A percentile compares a stretch with the other conserved stretches of the same genome.
Evolutionary conservation across 2,888 invertebrate species (phyloP).

Genomic region (Latheticus oryzae): DNA sequence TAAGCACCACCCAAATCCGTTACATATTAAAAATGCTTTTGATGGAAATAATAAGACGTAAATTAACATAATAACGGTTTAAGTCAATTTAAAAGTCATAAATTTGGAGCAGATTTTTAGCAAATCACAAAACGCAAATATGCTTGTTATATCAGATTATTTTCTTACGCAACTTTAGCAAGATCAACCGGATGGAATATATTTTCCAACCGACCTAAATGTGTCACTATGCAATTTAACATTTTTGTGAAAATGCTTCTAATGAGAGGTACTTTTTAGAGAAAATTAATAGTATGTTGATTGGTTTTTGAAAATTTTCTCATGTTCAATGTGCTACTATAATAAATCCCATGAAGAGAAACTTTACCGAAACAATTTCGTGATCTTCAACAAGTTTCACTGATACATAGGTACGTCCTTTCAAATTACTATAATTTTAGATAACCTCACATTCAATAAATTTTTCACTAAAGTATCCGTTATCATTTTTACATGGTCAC

Average conservation of each 20-base stretch:
- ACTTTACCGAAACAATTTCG: conserved; percentile 28
- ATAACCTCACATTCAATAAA: conserved; percentile 24
- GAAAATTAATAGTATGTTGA: conserved; percentile 6
- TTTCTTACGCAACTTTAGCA: conserved; percentile 27
- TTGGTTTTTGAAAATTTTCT: conserved; percentile 17
- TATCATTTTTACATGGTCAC: too few relatives aligned
- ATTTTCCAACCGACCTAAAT: conserved; percentile 24
- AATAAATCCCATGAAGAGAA: conserved; percentile 24
- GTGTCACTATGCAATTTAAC: conserved; percentile 13
- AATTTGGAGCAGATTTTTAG: conserved; percentile 11
- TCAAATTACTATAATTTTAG: conserved; percentile 26
- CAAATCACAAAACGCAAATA: conserved; percentile 3
- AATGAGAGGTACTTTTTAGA: too few relatives aligned
- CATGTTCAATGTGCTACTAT: conserved; percentile 6
- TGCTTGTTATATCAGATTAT: too few relatives aligned
- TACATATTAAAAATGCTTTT: conserved; percentile 27
- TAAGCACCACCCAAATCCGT: conserved; percentile 16
- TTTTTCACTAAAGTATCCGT: too few relatives aligned
- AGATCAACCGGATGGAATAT: conserved; percentile 27
- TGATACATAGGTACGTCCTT: conserved; percentile 7
- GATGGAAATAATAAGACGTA: conserved; percentile 32
- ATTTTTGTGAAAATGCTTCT: too few relatives aligned
- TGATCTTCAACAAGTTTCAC: conserved; percentile 28
- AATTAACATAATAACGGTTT: conserved; percentile 36
- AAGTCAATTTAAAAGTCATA: conserved; percentile 27